phyloP scores from a whole-genome alignment of 2,888 invertebrate genomes.

The Lasius platythorax region DNA sequence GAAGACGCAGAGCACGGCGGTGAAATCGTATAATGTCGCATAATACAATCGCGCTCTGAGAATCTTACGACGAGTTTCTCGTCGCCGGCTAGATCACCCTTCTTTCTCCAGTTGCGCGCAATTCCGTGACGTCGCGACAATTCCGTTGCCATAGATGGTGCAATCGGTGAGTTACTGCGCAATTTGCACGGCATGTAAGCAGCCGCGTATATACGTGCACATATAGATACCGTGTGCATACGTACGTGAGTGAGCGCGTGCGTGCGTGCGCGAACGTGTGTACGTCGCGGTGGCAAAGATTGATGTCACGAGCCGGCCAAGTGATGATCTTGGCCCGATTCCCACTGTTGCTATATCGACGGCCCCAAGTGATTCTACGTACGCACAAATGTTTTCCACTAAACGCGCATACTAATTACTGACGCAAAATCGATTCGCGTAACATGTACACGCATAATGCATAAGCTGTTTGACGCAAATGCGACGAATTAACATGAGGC shows the following conservation, averaged over 20 bases:
- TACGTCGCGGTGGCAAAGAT: slow-evolving; percentile 76
- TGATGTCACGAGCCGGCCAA: slow-evolving; percentile 80
- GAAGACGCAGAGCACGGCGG: not conserved
- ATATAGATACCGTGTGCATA: slow-evolving; percentile 30
- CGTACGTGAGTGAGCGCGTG: slow-evolving; percentile 7
- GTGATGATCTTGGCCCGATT: slow-evolving; percentile 83
- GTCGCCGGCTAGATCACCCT: slow-evolving; percentile 30
- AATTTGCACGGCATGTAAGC: slow-evolving; percentile 48
- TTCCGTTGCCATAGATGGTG: slow-evolving; percentile 63
- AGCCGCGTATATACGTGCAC: slow-evolving; percentile 14
- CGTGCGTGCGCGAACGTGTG: slow-evolving; percentile 50
- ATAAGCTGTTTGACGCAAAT: not conserved
- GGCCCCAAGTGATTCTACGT: slow-evolving; percentile 54
- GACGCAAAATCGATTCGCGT: slow-evolving; percentile 8
- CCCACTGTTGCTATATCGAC: slow-evolving; percentile 71
- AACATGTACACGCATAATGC: not conserved
- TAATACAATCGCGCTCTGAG: slow-evolving; percentile 35
- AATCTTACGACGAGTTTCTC: slow-evolving; percentile 47
- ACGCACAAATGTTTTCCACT: slow-evolving; percentile 17
- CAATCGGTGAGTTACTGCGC: slow-evolving; percentile 66
- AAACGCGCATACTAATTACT: not conserved
- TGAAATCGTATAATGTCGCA: slow-evolving; percentile 35
- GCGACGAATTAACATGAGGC: not conserved
- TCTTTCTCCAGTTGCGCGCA: slow-evolving; percentile 50
- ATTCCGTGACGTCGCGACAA: slow-evolving; percentile 57